phyloP scores from a whole-genome alignment of 2,888 invertebrate species.

The Oscheius sp. region DNA sequence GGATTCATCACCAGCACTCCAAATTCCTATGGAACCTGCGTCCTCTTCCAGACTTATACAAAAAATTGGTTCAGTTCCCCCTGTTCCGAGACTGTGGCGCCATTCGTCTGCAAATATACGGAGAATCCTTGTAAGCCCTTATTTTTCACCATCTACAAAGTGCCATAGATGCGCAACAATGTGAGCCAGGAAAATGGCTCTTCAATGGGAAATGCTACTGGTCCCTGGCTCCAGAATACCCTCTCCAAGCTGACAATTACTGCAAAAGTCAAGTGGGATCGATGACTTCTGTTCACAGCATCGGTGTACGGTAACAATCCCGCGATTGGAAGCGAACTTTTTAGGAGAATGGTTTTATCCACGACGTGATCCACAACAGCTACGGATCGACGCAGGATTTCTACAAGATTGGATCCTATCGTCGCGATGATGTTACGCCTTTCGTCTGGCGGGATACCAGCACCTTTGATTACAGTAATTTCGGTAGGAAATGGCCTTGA shows the following conservation, averaged over 20 bases:
- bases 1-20: neutral
- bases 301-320: neutral
- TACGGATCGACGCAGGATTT: neutral
- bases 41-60: neutral
- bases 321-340: neutral
- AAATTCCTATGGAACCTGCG: constrained; percentile 5
- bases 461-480: neutral
- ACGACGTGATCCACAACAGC: neutral
- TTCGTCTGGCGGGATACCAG: neutral
- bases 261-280: neutral
- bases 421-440: neutral
- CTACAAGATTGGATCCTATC: neutral
- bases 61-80: neutral
- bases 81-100: neutral
- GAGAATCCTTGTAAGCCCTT: neutral
- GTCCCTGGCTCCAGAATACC: neutral
- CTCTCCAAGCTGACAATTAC: neutral
- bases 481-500: neutral
- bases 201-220: constrained; percentile 7
- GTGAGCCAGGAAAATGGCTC: neutral
- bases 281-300: neutral
- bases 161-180: neutral
- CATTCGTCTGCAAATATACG: constrained; percentile 7
- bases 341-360: neutral
- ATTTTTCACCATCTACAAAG: neutral